phyloP scores from a whole-genome alignment of 2,888 invertebrate species.

The Acrobasis repandana region DNA sequence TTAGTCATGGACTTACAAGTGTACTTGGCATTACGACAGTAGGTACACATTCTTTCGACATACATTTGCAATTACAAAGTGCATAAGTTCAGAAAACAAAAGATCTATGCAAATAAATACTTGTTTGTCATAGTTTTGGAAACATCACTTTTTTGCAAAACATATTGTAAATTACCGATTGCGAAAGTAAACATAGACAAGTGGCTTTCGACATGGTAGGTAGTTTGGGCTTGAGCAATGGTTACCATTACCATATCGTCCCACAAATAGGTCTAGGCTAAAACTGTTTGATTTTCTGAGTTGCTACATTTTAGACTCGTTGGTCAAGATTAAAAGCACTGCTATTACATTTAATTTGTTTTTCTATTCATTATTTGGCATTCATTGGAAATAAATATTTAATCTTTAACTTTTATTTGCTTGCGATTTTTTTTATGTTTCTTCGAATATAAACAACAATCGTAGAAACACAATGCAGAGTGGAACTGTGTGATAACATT shows the following conservation, averaged over 20 bases:
- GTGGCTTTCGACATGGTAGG: background rate
- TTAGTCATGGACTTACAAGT: background rate
- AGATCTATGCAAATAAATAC: conserved; percentile 15
- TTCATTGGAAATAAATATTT: too few species aligned
- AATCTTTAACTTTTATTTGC: too few species aligned
- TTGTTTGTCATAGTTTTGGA: conserved; percentile 8
- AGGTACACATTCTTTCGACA: background rate
- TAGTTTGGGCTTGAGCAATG: conserved; percentile 9
- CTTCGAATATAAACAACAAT: too few species aligned
- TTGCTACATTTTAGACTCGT: conserved; percentile 13
- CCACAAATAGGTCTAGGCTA: conserved; percentile 15
- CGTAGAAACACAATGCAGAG: too few species aligned
- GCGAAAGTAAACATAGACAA: conserved; percentile 10
- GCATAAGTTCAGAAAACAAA: background rate
- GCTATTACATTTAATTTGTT: background rate
- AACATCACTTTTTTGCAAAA: conserved; percentile 1
- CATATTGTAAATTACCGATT: conserved; percentile 10
- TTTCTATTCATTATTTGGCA: too few species aligned
- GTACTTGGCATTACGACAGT: background rate
- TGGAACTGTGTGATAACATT: too few species aligned
- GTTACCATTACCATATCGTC: conserved; percentile 2
- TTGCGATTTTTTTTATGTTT: too few species aligned
- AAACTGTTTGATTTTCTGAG: background rate
- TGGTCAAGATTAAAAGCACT: conserved; percentile 10
- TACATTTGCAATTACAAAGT: background rate